phyloP scores from a whole-genome alignment of 2,113 vertebrate species.

The Bufo gargarizans region DNA sequence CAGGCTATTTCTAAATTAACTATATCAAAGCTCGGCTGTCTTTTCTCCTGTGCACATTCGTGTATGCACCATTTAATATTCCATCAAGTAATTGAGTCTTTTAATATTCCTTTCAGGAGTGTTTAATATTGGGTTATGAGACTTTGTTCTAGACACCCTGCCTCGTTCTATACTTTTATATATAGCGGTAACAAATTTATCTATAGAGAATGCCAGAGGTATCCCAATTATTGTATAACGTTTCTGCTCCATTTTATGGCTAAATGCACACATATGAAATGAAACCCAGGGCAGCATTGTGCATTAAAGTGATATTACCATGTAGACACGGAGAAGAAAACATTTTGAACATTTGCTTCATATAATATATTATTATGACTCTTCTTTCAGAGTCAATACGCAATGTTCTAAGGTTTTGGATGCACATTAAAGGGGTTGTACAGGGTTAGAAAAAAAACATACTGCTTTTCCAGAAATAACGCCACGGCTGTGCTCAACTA shows the following conservation, averaged over 20 bases:
- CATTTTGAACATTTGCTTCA: neutral
- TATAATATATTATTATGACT: neutral
- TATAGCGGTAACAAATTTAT: conserved; percentile 29
- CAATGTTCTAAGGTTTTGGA: neutral
- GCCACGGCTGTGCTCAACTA: neutral
- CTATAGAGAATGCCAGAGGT: neutral
- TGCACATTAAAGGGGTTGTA: neutral
- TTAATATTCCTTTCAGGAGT: conserved; percentile 55
- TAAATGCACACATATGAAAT: neutral
- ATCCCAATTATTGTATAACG: conserved; percentile 8
- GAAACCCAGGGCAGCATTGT: neutral
- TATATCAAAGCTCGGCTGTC: conserved; percentile 48
- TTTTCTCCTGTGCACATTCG: conserved; percentile 36
- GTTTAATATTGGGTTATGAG: conserved; percentile 50
- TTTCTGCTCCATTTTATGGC: neutral
- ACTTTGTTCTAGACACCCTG: conserved; percentile 33
- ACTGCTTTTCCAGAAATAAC: neutral
- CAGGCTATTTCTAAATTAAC: conserved; percentile 59
- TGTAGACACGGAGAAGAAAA: neutral
- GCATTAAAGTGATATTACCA: conserved; percentile 4
- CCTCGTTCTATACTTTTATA: conserved; percentile 11
- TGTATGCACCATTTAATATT: conserved; percentile 49
- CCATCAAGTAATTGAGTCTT: conserved; percentile 56
- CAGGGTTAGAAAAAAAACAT: neutral
- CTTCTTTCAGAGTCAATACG: neutral